Evolutionary conservation across 2,797 vertebrate species (phyloP), one percentile per base, ranked within the genome.

Genomic region (Cynodonichthys magdalenae): DNA sequence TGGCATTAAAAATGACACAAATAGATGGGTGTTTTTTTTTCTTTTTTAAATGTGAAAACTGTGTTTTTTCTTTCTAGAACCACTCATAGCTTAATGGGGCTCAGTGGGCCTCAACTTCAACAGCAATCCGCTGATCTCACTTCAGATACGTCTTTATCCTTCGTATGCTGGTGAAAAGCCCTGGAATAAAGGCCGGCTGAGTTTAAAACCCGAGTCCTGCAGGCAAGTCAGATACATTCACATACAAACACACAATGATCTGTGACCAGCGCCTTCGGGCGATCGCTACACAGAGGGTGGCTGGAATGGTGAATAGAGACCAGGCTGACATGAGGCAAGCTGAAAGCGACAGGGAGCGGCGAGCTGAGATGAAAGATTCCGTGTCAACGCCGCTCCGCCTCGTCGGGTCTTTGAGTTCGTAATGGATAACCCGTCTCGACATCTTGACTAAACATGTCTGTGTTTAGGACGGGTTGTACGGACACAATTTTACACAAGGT

Each of bases 391-490:
- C 34, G 79, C 80, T 77, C 69, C 54, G 69, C 71, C 71, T 71
- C 60, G 79, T 87, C 89, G 85, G 76, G 72, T 87, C 69, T 70
- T 29, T 29, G 60, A 73, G 57, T 67, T 71, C 31, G 6, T 51
- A 20, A 62, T 62, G 71, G 62, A 79, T 87, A 89, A 89, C 63
- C 52, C 74, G 65, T 64, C 50, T 51, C 76, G 84, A 80, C 64
- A 11, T 79, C 71, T 72, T 55, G 70, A 85, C 71, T 80, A 85
- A 91, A 86, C 67, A 76, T 86, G 87, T 71, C 54, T 45, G 63
- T 65, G 81, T 79, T 86, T 74, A 69, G 50, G 66, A 61, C 68
- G 49, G 59, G 31, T 77, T 54, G 59, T 47, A 50, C 49, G 45
- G 31, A 56, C 36, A 52, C 39, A 49, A 50, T 14, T 36, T 34